Percentiles rank a stretch among this genome's conserved stretches.
phyloP scores from a whole-genome alignment of 1,140 invertebrate species.

The Octopus sinensis region DNA sequence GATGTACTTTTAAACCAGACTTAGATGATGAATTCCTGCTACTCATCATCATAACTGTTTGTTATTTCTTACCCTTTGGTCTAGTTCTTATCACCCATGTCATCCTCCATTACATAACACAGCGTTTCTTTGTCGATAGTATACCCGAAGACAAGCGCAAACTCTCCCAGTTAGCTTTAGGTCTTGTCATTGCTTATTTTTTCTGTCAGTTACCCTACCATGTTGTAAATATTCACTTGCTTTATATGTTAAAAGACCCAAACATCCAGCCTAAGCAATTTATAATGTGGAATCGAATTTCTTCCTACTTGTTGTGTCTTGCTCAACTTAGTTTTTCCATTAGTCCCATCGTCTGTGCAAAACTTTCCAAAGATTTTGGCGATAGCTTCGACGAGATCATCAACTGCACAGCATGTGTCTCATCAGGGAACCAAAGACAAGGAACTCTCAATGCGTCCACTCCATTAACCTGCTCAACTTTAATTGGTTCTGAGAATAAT shows the following conservation, averaged over 20 bases:
- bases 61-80: conserved; percentile 39
- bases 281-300: conserved; percentile 24
- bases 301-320: conserved; percentile 31
- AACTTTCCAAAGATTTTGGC: conserved; percentile 31
- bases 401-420: conserved; percentile 29
- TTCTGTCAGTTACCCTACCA: conserved; percentile 44
- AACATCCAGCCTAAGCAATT: conserved; percentile 2
- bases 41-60: conserved; percentile 39
- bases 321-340: conserved; percentile 27
- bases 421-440: background rate
- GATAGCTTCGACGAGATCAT: conserved; percentile 38
- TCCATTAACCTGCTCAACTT: background rate
- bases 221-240: conserved; percentile 31
- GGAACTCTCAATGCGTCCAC: background rate
- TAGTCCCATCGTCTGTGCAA: conserved; percentile 33
- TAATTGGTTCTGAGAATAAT: background rate
- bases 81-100: conserved; percentile 44
- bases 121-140: conserved; percentile 48
- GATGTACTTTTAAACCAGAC: conserved; percentile 19
- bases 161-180: conserved; percentile 41
- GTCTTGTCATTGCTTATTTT: conserved; percentile 38
- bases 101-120: conserved; percentile 38
- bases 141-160: conserved; percentile 40
- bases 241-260: conserved; percentile 26
- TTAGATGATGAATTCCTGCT: conserved; percentile 30